Evolutionary conservation across 2,888 invertebrate species (phyloP).

Genomic region (Adelognathus sp.): DNA sequence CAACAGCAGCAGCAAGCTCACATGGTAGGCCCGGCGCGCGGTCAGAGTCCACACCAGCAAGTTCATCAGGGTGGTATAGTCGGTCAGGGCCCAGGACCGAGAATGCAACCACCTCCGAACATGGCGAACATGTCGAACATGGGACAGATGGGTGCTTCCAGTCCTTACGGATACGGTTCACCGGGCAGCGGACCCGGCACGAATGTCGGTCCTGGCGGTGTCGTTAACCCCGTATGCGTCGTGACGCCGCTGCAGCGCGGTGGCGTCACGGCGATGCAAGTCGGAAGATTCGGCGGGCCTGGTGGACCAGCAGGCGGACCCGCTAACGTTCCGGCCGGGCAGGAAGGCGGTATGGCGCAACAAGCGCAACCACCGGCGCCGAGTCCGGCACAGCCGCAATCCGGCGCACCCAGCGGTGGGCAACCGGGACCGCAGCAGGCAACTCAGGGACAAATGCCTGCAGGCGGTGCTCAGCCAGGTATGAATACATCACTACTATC

Average conservation of each 20-base stretch:
- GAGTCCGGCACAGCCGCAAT: constrained; percentile 89
- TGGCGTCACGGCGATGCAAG: constrained; percentile 79
- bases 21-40: constrained; percentile 76
- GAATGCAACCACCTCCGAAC: constrained; percentile 84
- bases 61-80: constrained; percentile 80
- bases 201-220: constrained; percentile 73
- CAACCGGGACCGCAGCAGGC: constrained; percentile 84
- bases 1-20: constrained; percentile 78
- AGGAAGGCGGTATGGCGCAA: constrained; percentile 86
- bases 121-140: constrained; percentile 81
- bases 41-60: constrained; percentile 81
- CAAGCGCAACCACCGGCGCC: constrained; percentile 90
- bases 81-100: constrained; percentile 84
- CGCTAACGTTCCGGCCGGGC: constrained; percentile 82
- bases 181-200: constrained; percentile 75
- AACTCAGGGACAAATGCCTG: constrained; percentile 82
- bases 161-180: constrained; percentile 80
- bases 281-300: constrained; percentile 78
- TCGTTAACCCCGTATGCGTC: constrained; percentile 80
- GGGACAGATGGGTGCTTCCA: constrained; percentile 79
- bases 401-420: constrained; percentile 86
- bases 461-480: constrained; percentile 78
- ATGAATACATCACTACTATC: constrained; percentile 30
- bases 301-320: constrained; percentile 81
- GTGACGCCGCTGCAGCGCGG: constrained; percentile 84